phyloP scores from a whole-genome alignment of 1,140 invertebrate species.

The Neuroterus valhalla region DNA sequence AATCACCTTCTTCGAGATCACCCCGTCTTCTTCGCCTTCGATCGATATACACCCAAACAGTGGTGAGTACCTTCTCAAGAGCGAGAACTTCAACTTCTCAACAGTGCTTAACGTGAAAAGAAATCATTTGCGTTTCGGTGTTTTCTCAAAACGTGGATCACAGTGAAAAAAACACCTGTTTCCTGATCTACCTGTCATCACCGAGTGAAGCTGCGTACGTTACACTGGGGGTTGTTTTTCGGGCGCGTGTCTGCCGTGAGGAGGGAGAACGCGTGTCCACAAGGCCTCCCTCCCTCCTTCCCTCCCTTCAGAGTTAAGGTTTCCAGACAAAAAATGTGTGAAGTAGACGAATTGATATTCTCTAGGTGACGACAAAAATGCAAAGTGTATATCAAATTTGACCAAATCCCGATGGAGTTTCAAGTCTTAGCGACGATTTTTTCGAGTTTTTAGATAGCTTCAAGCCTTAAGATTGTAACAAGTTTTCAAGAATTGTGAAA shows the following conservation, averaged over 20 bases:
- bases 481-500: no score
- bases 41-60: slow-evolving; percentile 39
- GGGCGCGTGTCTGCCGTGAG: not conserved
- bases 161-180: not conserved
- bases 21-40: slow-evolving; percentile 38
- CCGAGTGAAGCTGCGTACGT: not conserved
- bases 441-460: no score
- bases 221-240: not conserved
- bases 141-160: slow-evolving; percentile 31
- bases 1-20: slow-evolving; percentile 13
- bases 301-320: not conserved
- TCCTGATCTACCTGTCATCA: not conserved
- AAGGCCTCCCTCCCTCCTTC: not conserved
- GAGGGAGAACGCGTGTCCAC: not conserved
- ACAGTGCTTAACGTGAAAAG: slow-evolving; percentile 5
- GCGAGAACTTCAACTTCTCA: not conserved
- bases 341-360: not conserved
- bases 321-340: not conserved
- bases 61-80: slow-evolving; percentile 11
- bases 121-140: not conserved
- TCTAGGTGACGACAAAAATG: not conserved
- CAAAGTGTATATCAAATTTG: not conserved
- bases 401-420: not conserved
- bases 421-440: slow-evolving; percentile 1
- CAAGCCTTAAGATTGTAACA: no score